A percentile compares a stretch with the other conserved stretches of the same genome.
Evolutionary conservation across 2,888 invertebrate genomes (phyloP).

Genomic region (Arenicola marina): DNA sequence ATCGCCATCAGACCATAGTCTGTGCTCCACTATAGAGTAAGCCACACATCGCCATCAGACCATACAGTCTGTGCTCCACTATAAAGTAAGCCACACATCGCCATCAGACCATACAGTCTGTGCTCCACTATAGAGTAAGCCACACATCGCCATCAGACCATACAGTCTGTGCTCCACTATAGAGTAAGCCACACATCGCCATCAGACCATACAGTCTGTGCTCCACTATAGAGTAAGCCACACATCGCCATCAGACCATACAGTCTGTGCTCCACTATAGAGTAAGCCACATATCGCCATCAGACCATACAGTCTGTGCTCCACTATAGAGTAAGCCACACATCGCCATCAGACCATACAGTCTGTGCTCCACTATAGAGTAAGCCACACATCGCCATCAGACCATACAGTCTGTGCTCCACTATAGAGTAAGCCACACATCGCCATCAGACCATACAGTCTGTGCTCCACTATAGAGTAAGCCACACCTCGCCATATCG

Average conservation of each 20-base stretch:
- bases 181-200: conserved; percentile 23
- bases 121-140: conserved; percentile 27
- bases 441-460: conserved; percentile 22
- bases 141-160: conserved; percentile 19
- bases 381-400: conserved; percentile 20
- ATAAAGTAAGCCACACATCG: conserved; percentile 25
- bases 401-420: conserved; percentile 24
- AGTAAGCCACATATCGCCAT: conserved; percentile 23
- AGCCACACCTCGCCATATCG: conserved; percentile 12
- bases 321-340: conserved; percentile 25
- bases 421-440: conserved; percentile 25
- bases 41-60: conserved; percentile 19
- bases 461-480: conserved; percentile 27
- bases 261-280: conserved; percentile 22
- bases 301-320: conserved; percentile 24
- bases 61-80: conserved; percentile 22
- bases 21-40: conserved; percentile 27
- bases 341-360: conserved; percentile 22
- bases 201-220: conserved; percentile 24
- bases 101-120: conserved; percentile 23
- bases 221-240: conserved; percentile 25
- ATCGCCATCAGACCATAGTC: conserved; percentile 22
- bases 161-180: conserved; percentile 23
- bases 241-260: conserved; percentile 23
- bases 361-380: conserved; percentile 25